Evolutionary conservation across 2,888 invertebrate genomes (phyloP), one percentile per base, ranked within the genome.

Genomic region (Furcula furcula): DNA sequence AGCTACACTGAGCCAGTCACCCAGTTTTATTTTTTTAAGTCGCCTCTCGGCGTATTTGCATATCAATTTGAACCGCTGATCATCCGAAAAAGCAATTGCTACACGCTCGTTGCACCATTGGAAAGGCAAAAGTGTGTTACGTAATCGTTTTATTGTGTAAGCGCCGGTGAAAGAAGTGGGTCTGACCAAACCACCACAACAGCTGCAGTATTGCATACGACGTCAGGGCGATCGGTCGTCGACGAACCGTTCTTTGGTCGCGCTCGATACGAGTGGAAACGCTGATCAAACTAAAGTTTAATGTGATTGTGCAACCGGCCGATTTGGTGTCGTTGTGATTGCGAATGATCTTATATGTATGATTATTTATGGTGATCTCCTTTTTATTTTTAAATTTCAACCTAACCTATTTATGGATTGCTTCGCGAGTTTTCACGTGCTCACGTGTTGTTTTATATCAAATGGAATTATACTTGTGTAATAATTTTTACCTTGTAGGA

Each of bases 141-240:
- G 78, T 76, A 84, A 82, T 50, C 6, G 36, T 43, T 54, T 65
- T 75, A 76, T 84, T 82, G 86, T 82, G 85, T 84, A 77, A 73
- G 62, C 54, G 61, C 55, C 59, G 66, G 84, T 81, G 85, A 85
- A 85, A 84, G 85, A 85, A 45, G 69, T 64, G 49, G 64, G 60
- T 59, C 20, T n/a, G n/a, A 6, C 20, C 2, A 3, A 16, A 16
- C 61, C 65, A 65, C 65, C 67, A 62, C 43, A 40, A 39, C 51
- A 46, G 59, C 59, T 73, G 76, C 80, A 80, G 78, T 76, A 61
- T 60, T 83, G 83, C 81, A 81, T 60, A 65, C 67, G 71, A 50
- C 65, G 45, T 60, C 61, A 63, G 41, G 50, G 59, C 64, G 76
- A 53, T 29, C 68, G 65, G 77, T 68, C 77, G 75, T 40, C 46